phyloP scores from a whole-genome alignment of 2,888 invertebrate genomes.

The Melanargia galathea region DNA sequence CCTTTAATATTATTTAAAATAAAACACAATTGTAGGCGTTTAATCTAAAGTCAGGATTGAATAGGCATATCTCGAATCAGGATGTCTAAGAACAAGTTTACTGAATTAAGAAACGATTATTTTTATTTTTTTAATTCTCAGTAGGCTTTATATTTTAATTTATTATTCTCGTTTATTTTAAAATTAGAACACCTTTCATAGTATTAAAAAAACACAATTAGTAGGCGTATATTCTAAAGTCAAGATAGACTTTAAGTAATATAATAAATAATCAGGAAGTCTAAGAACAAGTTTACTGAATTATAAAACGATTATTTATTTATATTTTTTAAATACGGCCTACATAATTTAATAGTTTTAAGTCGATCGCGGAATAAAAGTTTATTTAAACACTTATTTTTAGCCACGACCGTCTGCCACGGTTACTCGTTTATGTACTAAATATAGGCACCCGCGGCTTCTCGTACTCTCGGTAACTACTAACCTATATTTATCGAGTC shows the following conservation, averaged over 20 bases:
- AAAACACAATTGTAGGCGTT: too few relatives aligned
- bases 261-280: not conserved
- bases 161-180: not conserved
- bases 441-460: too few relatives aligned
- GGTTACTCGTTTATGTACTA: too few relatives aligned
- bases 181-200: not conserved
- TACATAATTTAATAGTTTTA: not conserved
- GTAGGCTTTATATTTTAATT: not conserved
- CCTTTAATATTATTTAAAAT: too few relatives aligned
- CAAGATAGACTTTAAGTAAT: not conserved
- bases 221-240: not conserved
- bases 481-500: slow-evolving; percentile 25
- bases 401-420: slow-evolving; percentile 26
- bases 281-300: not conserved
- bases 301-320: not conserved
- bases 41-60: too few relatives aligned
- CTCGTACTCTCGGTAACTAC: too few relatives aligned
- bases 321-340: not conserved
- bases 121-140: too few relatives aligned
- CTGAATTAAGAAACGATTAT: too few relatives aligned
- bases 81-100: too few relatives aligned
- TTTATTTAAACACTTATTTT: slow-evolving; percentile 10
- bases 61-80: too few relatives aligned
- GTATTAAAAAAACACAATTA: not conserved
- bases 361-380: not conserved